A percentile compares a stretch with the other conserved stretches of the same genome.
These are phyloP conservation scores for Micromussa lordhowensis DNA, from an alignment of 92 coral and sea anemone species.

Conservation along the genomic window DNA sequence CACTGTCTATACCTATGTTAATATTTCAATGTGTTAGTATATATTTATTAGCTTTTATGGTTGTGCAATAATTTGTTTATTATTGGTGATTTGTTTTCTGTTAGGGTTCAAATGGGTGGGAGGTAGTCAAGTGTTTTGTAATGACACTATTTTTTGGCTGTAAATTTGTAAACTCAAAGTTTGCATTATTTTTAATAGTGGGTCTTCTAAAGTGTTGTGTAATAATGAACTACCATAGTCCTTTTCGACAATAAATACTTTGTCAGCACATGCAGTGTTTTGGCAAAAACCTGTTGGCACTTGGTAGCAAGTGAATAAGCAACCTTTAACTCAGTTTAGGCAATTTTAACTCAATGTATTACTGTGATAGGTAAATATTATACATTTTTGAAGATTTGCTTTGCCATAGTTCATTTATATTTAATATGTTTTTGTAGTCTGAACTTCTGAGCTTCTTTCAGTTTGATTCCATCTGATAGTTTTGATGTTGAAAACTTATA, in stretches of 20 bases:
- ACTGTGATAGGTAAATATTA: background rate
- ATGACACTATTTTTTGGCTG: conserved; percentile 31
- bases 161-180: conserved; percentile 46
- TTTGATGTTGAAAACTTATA: background rate
- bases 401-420: background rate
- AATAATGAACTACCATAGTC: background rate
- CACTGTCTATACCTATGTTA: background rate
- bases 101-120: background rate
- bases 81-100: conserved; percentile 1
- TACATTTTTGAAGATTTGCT: background rate
- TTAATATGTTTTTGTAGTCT: background rate
- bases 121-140: background rate
- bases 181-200: conserved; percentile 16
- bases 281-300: conserved; percentile 1
- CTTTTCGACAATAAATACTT: background rate
- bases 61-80: background rate
- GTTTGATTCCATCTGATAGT: background rate
- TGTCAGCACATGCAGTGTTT: background rate
- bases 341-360: background rate
- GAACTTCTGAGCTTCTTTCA: background rate
- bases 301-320: background rate
- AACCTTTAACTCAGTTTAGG: background rate
- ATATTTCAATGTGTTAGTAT: conserved; percentile 14
- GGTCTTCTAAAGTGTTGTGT: conserved; percentile 5
- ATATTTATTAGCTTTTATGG: conserved; percentile 1